These are phyloP conservation scores for Dexiosoma caninum DNA, from an alignment of 2,888 invertebrate species.

Conservation along the genomic window DNA sequence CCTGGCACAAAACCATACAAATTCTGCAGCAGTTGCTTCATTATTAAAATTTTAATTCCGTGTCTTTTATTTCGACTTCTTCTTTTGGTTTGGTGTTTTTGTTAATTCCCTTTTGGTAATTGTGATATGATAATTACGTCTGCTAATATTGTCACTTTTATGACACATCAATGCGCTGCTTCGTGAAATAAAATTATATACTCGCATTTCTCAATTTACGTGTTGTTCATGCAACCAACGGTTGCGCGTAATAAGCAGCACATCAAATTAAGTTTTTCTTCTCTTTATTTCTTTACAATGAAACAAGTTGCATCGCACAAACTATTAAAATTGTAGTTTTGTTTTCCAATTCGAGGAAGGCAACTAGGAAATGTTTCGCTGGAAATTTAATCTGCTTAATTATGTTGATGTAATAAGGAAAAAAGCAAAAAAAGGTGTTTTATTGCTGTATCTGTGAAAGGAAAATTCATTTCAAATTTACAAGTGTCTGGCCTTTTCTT, in stretches of 20 bases:
- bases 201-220: not conserved
- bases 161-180: constrained; percentile 52
- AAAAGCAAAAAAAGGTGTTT: not conserved
- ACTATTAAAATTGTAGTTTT: constrained; percentile 46
- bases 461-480: not conserved
- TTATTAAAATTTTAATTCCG: constrained; percentile 47
- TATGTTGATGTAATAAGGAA: constrained; percentile 3
- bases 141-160: constrained; percentile 62
- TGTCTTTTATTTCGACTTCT: constrained; percentile 4
- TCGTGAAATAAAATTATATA: constrained; percentile 17
- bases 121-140: constrained; percentile 59
- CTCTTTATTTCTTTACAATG: constrained; percentile 4
- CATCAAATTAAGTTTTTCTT: constrained; percentile 8
- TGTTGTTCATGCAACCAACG: constrained; percentile 15
- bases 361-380: constrained; percentile 49
- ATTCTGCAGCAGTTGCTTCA: constrained; percentile 33
- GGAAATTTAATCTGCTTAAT: constrained; percentile 44
- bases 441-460: not conserved
- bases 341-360: constrained; percentile 24
- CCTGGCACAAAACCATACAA: not conserved
- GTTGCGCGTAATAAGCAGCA: constrained; percentile 29
- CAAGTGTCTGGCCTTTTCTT: not conserved
- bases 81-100: constrained; percentile 44
- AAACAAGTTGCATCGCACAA: constrained; percentile 14
- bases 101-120: constrained; percentile 53